A percentile compares a stretch with the other conserved stretches of the same genome.
Conservation (phyloP, 2,888 invertebrate species). For the Acleris holmiana region DNA sequence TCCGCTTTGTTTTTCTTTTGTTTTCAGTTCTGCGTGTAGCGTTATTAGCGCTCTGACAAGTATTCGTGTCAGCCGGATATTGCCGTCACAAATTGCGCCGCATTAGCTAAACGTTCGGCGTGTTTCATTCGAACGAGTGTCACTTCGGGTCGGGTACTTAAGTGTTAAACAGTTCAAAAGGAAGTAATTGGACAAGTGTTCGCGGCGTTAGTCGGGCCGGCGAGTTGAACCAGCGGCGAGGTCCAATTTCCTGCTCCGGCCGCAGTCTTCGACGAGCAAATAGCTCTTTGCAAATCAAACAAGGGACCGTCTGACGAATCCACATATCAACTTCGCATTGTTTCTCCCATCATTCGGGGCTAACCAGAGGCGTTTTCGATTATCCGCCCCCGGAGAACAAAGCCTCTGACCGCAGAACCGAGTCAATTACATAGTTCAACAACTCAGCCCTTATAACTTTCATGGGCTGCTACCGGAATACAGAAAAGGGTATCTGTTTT, state of each 20-base stretch:
- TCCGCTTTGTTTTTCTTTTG: constrained; percentile 53
- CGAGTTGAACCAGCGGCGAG: constrained; percentile 58
- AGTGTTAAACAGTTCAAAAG: constrained; percentile 57
- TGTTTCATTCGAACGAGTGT: constrained; percentile 64
- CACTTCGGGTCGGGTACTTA: constrained; percentile 53
- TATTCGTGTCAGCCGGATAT: constrained; percentile 70
- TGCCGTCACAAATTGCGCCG: constrained; percentile 63
- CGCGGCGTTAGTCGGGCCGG: constrained; percentile 44
- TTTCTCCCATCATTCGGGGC: constrained; percentile 78
- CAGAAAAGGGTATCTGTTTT: constrained; percentile 84
- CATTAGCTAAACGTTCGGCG: constrained; percentile 48
- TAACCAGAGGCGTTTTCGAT: constrained; percentile 84
- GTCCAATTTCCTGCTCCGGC: constrained; percentile 77
- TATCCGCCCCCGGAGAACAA: constrained; percentile 80
- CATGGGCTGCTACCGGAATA: constrained; percentile 81
- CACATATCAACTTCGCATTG: constrained; percentile 83
- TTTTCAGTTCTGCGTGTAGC: constrained; percentile 68
- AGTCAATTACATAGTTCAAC: constrained; percentile 85
- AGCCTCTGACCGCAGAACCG: constrained; percentile 81
- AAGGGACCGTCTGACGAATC: constrained; percentile 77
- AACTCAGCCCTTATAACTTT: constrained; percentile 84
- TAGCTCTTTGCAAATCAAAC: constrained; percentile 83
- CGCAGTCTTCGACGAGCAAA: constrained; percentile 76
- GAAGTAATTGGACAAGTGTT: constrained; percentile 79
- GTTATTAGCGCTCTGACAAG: constrained; percentile 72